A percentile compares a stretch with the other conserved stretches of the same genome.
These are phyloP conservation scores for Cygnus olor DNA, from an alignment of 2,797 vertebrate species.

Conservation along the genomic window DNA sequence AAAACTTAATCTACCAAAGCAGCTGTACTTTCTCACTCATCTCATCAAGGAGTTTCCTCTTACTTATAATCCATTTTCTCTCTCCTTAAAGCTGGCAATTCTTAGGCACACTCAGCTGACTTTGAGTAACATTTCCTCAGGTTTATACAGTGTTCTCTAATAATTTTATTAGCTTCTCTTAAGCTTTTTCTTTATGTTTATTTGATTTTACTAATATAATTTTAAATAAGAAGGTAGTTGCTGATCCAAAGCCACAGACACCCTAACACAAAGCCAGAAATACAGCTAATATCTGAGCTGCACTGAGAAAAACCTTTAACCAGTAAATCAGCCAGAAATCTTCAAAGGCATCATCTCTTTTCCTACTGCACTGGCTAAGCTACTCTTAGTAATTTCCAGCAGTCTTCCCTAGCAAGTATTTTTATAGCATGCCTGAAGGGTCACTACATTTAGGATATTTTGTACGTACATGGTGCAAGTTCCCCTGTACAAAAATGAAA, in stretches of 20 bases:
- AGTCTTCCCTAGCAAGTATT: not conserved
- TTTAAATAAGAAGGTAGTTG: not conserved
- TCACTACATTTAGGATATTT: not conserved
- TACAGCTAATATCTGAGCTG: not conserved
- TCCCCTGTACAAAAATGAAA: not conserved
- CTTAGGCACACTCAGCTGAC: not conserved
- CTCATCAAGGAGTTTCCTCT: slow-evolving; percentile 45
- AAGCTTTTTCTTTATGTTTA: not conserved
- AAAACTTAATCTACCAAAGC: slow-evolving; percentile 42
- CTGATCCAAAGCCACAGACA: not conserved
- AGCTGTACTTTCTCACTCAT: slow-evolving; percentile 11
- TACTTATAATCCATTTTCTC: slow-evolving; percentile 2
- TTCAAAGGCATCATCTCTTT: not conserved
- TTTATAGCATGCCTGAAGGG: not conserved
- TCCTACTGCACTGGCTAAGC: not conserved
- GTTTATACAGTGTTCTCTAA: not conserved
- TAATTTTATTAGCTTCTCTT: not conserved
- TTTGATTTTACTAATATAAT: not conserved
- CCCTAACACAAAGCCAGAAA: not conserved
- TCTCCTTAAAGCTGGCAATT: slow-evolving; percentile 5
- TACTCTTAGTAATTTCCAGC: not conserved
- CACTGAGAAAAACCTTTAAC: not conserved
- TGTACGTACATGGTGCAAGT: not conserved
- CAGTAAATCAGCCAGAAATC: not conserved
- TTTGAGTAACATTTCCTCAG: slow-evolving; percentile 2